Base-by-base conservation (phyloP, 2,797 vertebrate genomes). In the Eurystomus glaucurus region DNA sequence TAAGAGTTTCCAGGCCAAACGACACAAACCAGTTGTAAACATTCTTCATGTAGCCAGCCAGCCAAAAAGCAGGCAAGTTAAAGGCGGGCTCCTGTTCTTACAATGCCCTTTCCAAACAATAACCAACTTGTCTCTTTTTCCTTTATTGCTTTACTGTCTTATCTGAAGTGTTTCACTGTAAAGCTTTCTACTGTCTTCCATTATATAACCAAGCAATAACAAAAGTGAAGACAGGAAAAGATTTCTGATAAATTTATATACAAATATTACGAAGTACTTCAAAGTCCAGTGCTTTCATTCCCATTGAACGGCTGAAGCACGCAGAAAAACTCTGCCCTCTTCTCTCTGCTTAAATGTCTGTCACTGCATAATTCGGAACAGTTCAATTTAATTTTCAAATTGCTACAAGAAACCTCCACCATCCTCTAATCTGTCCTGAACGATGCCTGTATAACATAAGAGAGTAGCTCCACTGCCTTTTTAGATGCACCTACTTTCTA, bases 331-430 rank as follows among this genome's bases (percentile, higher is more conserved):
- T 54, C 61, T 64, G 91, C 64, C 21, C 6, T 11, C 68, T 77
- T 70, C 79, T 58, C 76, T 90, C 81, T 80, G 68, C 78, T 16
- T 26, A 74, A 14, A 93, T 48, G 71, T 62, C 90, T 95, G 78
- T 60, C 91, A 83, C 85, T 50, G 76, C 88, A 29, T 91, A 90
- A 95, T 86, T 77, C 85, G 64, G 71, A 95, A 90, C 16, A 33
- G 69, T 57, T 94, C 9, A 2, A 85, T 68, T 90, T 62, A 79
- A 80, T 93, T 96, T 85, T 90, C 71, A 88, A 68, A 90, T 60
- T 21, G 6, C 55, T 75, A 39, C 60, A 41, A 60, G 52, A 82
- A 81, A 85, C 54, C 68, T 87, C 58, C 52, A 82, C 71, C 75
- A 85, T 83, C 84, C 87, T 87, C 78, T 62, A 57, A 85, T n/a